Conservation (phyloP, 2,797 vertebrate genomes). For the Cottoperca gobio region DNA sequence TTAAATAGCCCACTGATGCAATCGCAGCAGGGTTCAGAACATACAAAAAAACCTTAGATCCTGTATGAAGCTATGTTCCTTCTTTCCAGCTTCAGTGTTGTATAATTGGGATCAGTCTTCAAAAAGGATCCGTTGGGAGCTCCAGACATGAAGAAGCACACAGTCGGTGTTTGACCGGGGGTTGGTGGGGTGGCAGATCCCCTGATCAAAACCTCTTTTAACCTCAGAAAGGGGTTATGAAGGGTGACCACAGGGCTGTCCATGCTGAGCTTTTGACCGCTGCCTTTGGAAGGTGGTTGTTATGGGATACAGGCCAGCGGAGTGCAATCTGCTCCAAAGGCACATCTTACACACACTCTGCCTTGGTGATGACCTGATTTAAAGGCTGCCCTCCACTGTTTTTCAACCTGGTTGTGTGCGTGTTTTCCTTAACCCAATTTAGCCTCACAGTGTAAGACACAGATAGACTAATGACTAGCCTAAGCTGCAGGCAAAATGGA, state of each 20-base stretch:
- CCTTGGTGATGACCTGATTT: slow-evolving; percentile 78
- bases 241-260: slow-evolving; percentile 67
- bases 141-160: slow-evolving; percentile 54
- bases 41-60: background rate
- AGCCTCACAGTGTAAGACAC: slow-evolving; percentile 68
- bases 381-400: slow-evolving; percentile 69
- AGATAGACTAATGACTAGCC: slow-evolving; percentile 69
- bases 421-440: slow-evolving; percentile 79
- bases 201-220: slow-evolving; percentile 74
- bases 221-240: slow-evolving; percentile 70
- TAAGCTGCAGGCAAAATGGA: slow-evolving; percentile 59
- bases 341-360: slow-evolving; percentile 60
- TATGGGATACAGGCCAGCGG: slow-evolving; percentile 68
- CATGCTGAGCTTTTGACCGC: slow-evolving; percentile 66
- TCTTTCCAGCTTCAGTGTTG: slow-evolving; percentile 47
- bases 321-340: slow-evolving; percentile 68
- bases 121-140: slow-evolving; percentile 55
- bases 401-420: slow-evolving; percentile 69
- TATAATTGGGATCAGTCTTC: slow-evolving; percentile 72
- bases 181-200: slow-evolving; percentile 51
- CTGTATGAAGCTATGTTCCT: slow-evolving; percentile 26
- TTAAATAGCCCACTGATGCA: slow-evolving; percentile 36
- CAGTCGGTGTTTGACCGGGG: slow-evolving; percentile 54
- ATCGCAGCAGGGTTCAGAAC: slow-evolving; percentile 41
- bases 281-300: slow-evolving; percentile 72